phyloP scores from a whole-genome alignment of 2,113 vertebrate species.

The Ellobius talpinus region DNA sequence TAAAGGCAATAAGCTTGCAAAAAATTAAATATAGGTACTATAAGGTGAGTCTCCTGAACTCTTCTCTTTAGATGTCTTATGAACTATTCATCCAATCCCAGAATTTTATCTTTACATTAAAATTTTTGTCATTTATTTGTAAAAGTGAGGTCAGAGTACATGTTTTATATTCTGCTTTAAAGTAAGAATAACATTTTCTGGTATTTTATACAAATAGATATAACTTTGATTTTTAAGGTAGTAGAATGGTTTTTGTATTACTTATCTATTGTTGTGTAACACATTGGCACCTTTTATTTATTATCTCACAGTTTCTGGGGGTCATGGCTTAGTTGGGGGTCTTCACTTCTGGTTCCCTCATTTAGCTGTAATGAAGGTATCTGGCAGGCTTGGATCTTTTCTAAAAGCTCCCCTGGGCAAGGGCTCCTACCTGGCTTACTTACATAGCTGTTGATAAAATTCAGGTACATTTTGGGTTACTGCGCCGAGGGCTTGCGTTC shows the following conservation, averaged over 20 bases:
- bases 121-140: background rate
- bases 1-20: slow-evolving; percentile 11
- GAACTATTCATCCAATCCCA: background rate
- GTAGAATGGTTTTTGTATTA: background rate
- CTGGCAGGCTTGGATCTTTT: background rate
- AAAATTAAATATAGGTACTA: background rate
- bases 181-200: background rate
- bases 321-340: too few relatives aligned
- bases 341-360: background rate
- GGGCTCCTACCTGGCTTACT: background rate
- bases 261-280: background rate
- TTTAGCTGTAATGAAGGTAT: background rate
- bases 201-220: background rate
- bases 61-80: background rate
- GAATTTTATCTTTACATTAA: background rate
- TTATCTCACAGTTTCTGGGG: background rate
- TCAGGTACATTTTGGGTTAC: background rate
- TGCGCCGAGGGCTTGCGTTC: background rate
- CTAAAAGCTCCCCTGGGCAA: background rate
- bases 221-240: background rate
- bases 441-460: background rate
- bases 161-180: background rate
- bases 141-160: background rate
- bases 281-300: background rate
- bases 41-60: slow-evolving; percentile 19